Base-by-base conservation (phyloP, 2,888 invertebrate genomes). In the Lasius platythorax region DNA sequence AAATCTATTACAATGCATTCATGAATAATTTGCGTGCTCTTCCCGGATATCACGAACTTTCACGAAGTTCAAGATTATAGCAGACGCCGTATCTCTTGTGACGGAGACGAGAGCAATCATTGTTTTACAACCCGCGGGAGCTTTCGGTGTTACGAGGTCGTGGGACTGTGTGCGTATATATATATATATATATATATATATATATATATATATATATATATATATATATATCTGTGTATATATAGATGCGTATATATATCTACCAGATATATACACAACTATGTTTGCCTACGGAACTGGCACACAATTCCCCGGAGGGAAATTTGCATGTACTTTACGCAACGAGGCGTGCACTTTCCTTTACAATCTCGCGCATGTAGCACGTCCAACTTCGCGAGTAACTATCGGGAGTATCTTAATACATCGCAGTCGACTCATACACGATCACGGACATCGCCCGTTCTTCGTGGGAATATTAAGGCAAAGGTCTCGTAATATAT, bases 271-370 rank as follows among this genome's bases (percentile, higher is more conserved):
- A 68, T 56, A 70, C 30, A 68, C 56, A 78, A 58, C 78, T 58
- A 78, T 79, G 86, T 88, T 82, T 83, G 43, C n/a, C 46, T 58
- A 74, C 56, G 88, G 88, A 87, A 88, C 88, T 88, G 78, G 88
- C 81, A 85, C 87, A 83, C 83, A 78, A 56, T 87, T 64, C 87
- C 75, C 53, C 61, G 67, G 53, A 76, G 81, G 70, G 81, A 75
- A 83, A 63, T 73, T 81, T 78, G 84, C 64, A 70, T 72, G 73
- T 81, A 82, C 84, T 84, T 84, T 73, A 73, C 74, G 72, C 81
- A 84, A 75, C 74, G 76, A 78, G 58, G 63, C 66, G 87, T 74
- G 79, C 74, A 86, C 88, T 88, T 83, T 86, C 86, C 83, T 86
- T 67, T 66, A 68, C 78, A 76, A 66, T 74, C 78, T 64, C 83